Evolutionary conservation across 2,113 vertebrate species (phyloP).

Genomic region (Perccottus glenii): DNA sequence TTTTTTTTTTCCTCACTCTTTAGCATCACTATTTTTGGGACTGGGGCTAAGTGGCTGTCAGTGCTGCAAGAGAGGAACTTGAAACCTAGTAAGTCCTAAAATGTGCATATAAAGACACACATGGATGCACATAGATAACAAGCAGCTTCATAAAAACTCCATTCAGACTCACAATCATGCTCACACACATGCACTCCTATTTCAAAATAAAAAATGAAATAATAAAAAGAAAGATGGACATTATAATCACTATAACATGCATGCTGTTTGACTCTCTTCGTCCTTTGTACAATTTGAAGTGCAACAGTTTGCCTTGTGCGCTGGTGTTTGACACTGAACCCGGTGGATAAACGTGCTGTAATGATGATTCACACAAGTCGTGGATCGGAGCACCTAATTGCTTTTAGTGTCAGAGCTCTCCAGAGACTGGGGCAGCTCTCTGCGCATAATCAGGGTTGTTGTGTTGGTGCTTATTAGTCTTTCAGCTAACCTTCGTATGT

Average conservation of each 20-base stretch:
- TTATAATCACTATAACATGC: conserved; percentile 40
- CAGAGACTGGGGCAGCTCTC: conserved; percentile 20
- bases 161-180: background rate
- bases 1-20: background rate
- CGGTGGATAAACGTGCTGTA: conserved; percentile 47
- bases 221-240: conserved; percentile 29
- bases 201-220: background rate
- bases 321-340: conserved; percentile 41
- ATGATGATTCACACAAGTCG: conserved; percentile 51
- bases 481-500: conserved; percentile 25
- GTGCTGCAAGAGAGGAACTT: conserved; percentile 90
- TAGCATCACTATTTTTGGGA: conserved; percentile 93
- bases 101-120: conserved; percentile 17
- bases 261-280: conserved; percentile 36
- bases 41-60: conserved; percentile 93
- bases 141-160: conserved; percentile 8
- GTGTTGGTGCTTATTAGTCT: conserved; percentile 36
- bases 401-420: conserved; percentile 51
- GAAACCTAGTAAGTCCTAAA: conserved; percentile 85
- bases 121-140: conserved; percentile 29
- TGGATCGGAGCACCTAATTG: conserved; percentile 49
- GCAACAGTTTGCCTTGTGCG: conserved; percentile 32
- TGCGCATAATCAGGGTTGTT: conserved; percentile 27
- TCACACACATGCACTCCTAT: background rate
- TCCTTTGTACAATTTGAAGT: conserved; percentile 37